Percentiles rank a stretch among this genome's conserved stretches.
These are phyloP conservation scores for Cygnus buccinator DNA, from an alignment of 2,113 vertebrate species.

Conservation along the genomic window DNA sequence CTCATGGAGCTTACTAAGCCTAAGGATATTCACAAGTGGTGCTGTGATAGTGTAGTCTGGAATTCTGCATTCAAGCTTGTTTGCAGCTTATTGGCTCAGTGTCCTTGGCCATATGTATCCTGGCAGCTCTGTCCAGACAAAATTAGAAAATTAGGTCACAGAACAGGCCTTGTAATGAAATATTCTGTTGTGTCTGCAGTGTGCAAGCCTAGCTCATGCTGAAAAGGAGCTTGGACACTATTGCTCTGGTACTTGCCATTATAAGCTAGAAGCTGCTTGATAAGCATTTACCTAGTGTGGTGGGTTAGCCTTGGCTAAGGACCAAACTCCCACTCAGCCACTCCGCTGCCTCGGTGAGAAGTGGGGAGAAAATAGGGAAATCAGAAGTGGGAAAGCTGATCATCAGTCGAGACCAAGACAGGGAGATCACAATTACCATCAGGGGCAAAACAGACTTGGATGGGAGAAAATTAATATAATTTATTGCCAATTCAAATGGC, in stretches of 20 bases:
- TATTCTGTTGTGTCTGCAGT: background rate
- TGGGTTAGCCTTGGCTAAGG: background rate
- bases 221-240: background rate
- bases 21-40: background rate
- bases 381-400: background rate
- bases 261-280: background rate
- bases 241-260: background rate
- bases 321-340: background rate
- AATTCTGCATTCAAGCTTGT: background rate
- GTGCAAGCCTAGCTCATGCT: background rate
- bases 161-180: background rate
- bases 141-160: background rate
- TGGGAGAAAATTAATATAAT: background rate
- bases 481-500: background rate
- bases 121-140: background rate
- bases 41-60: background rate
- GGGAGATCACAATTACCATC: background rate
- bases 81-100: background rate
- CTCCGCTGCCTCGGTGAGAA: fast-evolving
- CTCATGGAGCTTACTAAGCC: background rate
- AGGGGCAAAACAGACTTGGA: background rate
- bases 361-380: background rate
- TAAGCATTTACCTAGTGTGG: background rate
- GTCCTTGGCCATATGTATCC: background rate
- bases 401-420: background rate